phyloP scores from a whole-genome alignment of 1,140 invertebrate genomes.

The Bombus vancouverensis region DNA sequence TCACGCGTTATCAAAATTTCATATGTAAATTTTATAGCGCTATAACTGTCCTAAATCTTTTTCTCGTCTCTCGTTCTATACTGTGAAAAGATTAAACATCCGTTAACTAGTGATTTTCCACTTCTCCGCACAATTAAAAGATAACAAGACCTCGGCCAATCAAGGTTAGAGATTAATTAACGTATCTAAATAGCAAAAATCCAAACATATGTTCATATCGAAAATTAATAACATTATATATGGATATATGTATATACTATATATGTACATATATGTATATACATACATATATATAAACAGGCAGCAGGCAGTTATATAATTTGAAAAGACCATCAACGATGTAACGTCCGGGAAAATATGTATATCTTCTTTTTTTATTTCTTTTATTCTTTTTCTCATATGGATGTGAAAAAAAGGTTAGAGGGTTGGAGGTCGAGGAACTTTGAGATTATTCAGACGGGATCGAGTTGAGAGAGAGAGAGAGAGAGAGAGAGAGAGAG shows the following conservation, averaged over 20 bases:
- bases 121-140: background rate
- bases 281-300: constrained; percentile 65
- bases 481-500: background rate
- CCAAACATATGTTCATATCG: constrained; percentile 64
- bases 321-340: constrained; percentile 73
- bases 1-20: background rate
- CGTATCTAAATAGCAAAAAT: constrained; percentile 67
- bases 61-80: background rate
- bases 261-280: constrained; percentile 24
- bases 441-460: constrained; percentile 40
- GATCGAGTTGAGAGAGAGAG: constrained; percentile 39
- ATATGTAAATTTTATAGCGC: background rate
- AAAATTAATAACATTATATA: constrained; percentile 67
- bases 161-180: constrained; percentile 69
- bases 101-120: background rate
- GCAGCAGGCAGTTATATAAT: constrained; percentile 79
- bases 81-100: background rate
- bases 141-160: constrained; percentile 63
- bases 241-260: constrained; percentile 3
- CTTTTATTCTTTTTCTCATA: constrained; percentile 31
- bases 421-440: constrained; percentile 20
- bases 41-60: background rate
- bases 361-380: constrained; percentile 47
- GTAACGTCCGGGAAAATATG: constrained; percentile 55
- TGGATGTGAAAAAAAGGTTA: constrained; percentile 33